A percentile compares a stretch with the other conserved stretches of the same genome.
Conservation (phyloP, 1,140 invertebrate species). For the Drosophila leontia region DNA sequence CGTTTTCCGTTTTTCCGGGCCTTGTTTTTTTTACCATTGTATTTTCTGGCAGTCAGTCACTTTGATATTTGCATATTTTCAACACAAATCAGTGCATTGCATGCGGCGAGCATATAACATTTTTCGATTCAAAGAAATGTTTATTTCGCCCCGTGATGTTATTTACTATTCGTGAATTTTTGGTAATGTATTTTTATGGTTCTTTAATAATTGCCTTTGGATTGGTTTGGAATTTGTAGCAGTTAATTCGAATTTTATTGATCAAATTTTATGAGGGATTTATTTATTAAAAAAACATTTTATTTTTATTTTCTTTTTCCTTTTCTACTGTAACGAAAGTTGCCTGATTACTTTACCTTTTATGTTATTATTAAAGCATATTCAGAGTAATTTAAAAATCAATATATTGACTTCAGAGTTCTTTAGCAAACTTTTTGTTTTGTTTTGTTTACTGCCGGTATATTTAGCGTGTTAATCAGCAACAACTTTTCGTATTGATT, state of each 20-base stretch:
- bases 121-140: constrained; percentile 32
- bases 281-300: not conserved
- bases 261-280: not conserved
- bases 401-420: constrained; percentile 16
- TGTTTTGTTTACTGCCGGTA: constrained; percentile 18
- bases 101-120: constrained; percentile 52
- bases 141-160: constrained; percentile 9
- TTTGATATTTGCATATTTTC: constrained; percentile 69
- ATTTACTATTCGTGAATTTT: constrained; percentile 28
- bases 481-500: constrained; percentile 67
- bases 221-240: not conserved
- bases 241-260: constrained; percentile 1
- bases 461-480: constrained; percentile 62
- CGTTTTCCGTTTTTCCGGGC: constrained; percentile 5
- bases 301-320: not conserved
- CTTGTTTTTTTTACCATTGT: constrained; percentile 24
- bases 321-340: not conserved
- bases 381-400: not conserved
- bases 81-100: constrained; percentile 60
- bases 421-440: constrained; percentile 7
- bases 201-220: constrained; percentile 1
- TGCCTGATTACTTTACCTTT: not conserved
- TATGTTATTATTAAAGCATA: not conserved
- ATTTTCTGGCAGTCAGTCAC: constrained; percentile 33
- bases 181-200: not conserved